Evolutionary conservation across 2,888 invertebrate genomes (phyloP).

Genomic region (Salticus scenicus): DNA sequence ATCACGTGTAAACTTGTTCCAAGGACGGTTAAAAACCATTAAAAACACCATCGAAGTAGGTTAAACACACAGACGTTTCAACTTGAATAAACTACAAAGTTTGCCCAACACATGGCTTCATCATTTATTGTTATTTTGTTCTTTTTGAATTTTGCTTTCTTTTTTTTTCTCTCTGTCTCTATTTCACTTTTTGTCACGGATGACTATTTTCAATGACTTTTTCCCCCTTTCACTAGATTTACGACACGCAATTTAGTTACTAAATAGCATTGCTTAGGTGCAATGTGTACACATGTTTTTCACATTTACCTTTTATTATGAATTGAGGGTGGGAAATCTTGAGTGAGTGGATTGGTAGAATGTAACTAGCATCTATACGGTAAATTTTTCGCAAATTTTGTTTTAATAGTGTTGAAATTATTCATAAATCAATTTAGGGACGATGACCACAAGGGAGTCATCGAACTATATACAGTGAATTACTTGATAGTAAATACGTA

Average conservation of each 20-base stretch:
- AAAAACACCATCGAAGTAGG: not conserved
- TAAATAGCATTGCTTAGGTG: not conserved
- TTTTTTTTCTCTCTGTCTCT: not conserved
- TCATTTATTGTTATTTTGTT: not conserved
- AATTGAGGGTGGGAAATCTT: not conserved
- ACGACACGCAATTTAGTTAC: not conserved
- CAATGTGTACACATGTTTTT: not conserved
- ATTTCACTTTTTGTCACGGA: not conserved
- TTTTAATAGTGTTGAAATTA: no score
- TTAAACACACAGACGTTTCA: slow-evolving; percentile 6
- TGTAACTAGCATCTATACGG: not conserved
- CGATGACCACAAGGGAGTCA: no score
- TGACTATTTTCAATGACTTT: not conserved
- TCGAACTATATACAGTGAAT: no score
- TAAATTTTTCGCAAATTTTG: not conserved
- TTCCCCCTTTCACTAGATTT: not conserved
- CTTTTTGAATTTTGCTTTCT: not conserved
- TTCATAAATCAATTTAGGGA: no score
- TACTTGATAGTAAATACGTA: no score
- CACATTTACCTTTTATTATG: not conserved
- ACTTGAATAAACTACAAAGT: not conserved
- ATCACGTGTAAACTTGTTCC: not conserved
- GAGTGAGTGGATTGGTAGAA: not conserved
- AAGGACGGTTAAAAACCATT: not conserved
- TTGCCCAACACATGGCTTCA: not conserved